These are phyloP conservation scores for Ashinkailepas kermadecensis DNA, from an alignment of 2,888 invertebrate genomes.

Conservation along the genomic window DNA sequence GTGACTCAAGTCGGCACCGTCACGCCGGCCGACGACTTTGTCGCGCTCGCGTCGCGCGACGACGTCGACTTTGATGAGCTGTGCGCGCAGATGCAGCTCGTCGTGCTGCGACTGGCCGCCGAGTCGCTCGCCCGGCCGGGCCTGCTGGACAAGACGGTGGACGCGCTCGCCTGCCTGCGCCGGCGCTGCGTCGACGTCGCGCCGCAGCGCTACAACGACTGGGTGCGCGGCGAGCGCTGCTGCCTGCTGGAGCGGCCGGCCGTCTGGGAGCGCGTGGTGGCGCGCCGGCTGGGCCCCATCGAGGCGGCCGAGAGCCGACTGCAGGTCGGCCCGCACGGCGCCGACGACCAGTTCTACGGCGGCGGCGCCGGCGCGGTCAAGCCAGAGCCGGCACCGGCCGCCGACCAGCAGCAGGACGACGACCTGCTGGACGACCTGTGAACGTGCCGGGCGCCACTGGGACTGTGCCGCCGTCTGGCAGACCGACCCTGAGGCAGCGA, in stretches of 20 bases:
- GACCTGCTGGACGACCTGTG: conserved; percentile 7
- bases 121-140: neutral
- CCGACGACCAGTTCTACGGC: neutral
- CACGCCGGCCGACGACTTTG: conserved; percentile 56
- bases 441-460: neutral
- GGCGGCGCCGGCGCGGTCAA: neutral
- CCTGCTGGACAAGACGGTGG: conserved; percentile 1
- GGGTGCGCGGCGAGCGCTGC: neutral
- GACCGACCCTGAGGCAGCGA: too few species aligned
- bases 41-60: conserved; percentile 44
- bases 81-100: conserved; percentile 11
- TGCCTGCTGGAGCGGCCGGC: neutral
- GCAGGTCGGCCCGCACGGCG: neutral
- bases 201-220: neutral
- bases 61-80: conserved; percentile 27
- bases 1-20: conserved; percentile 50
- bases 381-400: neutral
- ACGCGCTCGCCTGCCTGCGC: neutral
- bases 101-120: neutral
- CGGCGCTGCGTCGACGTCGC: neutral
- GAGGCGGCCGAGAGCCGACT: neutral
- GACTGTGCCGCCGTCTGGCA: too few species aligned
- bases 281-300: neutral
- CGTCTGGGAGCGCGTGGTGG: neutral
- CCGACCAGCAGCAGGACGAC: neutral